Percentiles rank a stretch among this genome's conserved stretches.
Conservation (phyloP, 2,888 invertebrate genomes). For the Candidula unifasciata region DNA sequence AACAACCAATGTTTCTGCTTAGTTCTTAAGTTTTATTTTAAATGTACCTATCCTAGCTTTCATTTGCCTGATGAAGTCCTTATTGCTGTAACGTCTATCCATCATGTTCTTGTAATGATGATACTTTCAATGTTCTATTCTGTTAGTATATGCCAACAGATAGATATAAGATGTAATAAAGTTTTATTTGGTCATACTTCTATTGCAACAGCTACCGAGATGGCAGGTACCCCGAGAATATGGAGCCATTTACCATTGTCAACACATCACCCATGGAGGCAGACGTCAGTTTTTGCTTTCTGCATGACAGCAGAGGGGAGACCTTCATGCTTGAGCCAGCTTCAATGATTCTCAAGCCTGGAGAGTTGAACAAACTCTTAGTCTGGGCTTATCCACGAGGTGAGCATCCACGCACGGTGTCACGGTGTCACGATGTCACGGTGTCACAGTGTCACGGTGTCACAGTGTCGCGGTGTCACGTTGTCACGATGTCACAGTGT, state of each 20-base stretch:
- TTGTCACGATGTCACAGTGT: too few species aligned
- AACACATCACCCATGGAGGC: constrained; percentile 77
- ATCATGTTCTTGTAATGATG: too few species aligned
- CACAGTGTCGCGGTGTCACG: too few species aligned
- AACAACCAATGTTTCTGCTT: too few species aligned
- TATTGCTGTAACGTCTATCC: too few species aligned
- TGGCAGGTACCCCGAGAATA: constrained; percentile 77
- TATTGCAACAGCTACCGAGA: constrained; percentile 70
- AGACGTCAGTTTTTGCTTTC: constrained; percentile 77
- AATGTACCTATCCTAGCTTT: too few species aligned
- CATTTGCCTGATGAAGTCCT: too few species aligned
- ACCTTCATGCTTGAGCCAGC: constrained; percentile 78
- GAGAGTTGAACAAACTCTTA: constrained; percentile 74
- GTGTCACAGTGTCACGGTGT: too few species aligned
- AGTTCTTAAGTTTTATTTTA: too few species aligned
- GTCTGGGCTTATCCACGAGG: constrained; percentile 78
- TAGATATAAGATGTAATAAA: not conserved
- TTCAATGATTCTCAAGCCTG: constrained; percentile 75
- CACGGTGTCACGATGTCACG: too few species aligned
- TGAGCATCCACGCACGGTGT: not conserved
- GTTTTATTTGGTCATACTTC: not conserved
- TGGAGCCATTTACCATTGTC: constrained; percentile 74
- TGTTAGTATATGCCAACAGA: not conserved
- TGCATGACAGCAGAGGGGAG: constrained; percentile 76
- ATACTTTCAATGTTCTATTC: too few species aligned